These are phyloP conservation scores for Mamestra configurata DNA, from an alignment of 1,140 invertebrate species.

Conservation along the genomic window DNA sequence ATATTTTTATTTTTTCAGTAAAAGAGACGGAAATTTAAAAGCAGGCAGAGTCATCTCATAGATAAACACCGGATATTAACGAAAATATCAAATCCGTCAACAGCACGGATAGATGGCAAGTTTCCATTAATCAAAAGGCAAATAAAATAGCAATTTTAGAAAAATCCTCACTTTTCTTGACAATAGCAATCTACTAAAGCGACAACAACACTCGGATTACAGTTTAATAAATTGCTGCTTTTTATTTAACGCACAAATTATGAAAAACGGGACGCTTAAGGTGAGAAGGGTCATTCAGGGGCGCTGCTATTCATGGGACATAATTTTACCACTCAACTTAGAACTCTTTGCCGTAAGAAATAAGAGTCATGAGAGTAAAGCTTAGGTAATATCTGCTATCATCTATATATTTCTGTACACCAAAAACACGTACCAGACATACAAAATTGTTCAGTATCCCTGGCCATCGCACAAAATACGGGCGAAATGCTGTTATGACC, in stretches of 20 bases:
- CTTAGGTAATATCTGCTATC: no score
- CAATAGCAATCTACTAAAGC: constrained; percentile 51
- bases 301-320: neutral
- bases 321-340: constrained; percentile 7
- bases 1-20: neutral
- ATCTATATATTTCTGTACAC: no score
- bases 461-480: no score
- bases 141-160: constrained; percentile 1
- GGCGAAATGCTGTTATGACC: no score
- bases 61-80: constrained; percentile 28
- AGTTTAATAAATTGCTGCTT: constrained; percentile 47
- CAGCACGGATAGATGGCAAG: neutral
- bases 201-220: constrained; percentile 51
- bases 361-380: neutral
- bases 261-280: constrained; percentile 48
- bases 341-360: constrained; percentile 9
- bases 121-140: constrained; percentile 56
- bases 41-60: neutral
- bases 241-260: constrained; percentile 51
- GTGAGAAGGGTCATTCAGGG: constrained; percentile 45
- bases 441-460: no score
- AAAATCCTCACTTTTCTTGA: neutral
- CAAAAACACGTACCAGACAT: no score
- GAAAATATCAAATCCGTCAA: constrained; percentile 22
- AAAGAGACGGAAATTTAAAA: constrained; percentile 9